A percentile compares a stretch with the other conserved stretches of the same genome.
Evolutionary conservation across 2,113 vertebrate species (phyloP).

Genomic region (Xenus cinereus): DNA sequence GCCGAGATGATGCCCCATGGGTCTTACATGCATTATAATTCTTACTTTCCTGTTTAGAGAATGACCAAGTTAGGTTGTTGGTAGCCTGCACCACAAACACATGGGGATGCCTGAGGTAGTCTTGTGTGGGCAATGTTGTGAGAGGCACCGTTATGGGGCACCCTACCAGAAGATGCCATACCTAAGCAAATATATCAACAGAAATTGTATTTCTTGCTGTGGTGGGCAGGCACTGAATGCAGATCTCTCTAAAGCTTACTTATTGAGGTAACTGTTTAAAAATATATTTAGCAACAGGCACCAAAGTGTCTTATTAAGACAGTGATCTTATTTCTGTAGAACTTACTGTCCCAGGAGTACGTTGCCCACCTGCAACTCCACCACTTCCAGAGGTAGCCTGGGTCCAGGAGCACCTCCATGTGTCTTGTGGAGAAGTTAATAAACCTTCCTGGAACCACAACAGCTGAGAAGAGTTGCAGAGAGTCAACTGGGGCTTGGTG

Average conservation of each 20-base stretch:
- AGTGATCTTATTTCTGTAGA: neutral
- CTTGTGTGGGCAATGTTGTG: neutral
- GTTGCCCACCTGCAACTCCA: neutral
- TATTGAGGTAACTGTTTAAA: neutral
- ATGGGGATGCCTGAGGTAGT: neutral
- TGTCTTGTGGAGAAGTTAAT: neutral
- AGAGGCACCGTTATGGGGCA: neutral
- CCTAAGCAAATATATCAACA: neutral
- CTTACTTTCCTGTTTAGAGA: neutral
- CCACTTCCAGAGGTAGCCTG: neutral
- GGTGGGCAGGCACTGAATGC: neutral
- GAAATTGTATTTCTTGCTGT: neutral
- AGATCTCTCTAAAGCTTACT: neutral
- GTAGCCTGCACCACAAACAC: neutral
- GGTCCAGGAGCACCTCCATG: neutral
- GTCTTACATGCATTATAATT: neutral
- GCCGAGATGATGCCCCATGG: fast-evolving
- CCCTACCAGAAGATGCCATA: neutral
- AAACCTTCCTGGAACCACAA: neutral
- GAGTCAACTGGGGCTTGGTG: neutral
- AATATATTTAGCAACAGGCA: neutral
- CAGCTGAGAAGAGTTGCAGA: neutral
- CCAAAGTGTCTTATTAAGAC: neutral
- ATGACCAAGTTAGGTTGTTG: neutral
- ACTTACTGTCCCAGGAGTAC: neutral